Conservation (phyloP, 2,797 vertebrate genomes). For the Pseudochirops corinnae region DNA sequence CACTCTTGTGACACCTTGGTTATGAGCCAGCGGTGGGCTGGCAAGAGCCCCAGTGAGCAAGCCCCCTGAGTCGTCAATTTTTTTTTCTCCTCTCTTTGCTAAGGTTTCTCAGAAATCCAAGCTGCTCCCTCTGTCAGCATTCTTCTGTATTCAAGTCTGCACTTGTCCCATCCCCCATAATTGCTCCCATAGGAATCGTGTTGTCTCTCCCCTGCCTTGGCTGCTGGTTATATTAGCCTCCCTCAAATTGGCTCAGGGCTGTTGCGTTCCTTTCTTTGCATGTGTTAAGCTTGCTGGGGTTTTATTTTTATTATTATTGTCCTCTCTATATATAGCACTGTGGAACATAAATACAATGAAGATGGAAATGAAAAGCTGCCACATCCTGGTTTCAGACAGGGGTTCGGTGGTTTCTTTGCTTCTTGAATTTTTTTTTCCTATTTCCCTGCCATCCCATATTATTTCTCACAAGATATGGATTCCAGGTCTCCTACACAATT, state of each 20-base stretch:
- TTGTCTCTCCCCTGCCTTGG: background rate
- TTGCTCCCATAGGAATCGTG: background rate
- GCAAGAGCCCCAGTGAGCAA: background rate
- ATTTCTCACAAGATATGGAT: background rate
- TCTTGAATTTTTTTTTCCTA: background rate
- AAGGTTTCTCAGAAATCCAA: background rate
- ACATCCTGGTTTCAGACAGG: background rate
- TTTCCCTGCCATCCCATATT: background rate
- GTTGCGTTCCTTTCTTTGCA: background rate
- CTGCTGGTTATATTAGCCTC: background rate
- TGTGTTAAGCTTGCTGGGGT: background rate
- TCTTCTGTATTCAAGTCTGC: background rate
- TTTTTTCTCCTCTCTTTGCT: background rate
- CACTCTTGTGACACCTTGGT: background rate
- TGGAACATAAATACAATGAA: background rate
- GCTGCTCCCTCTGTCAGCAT: background rate
- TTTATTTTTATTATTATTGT: background rate
- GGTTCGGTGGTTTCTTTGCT: background rate
- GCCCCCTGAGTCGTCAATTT: background rate
- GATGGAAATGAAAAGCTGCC: slow-evolving; percentile 4
- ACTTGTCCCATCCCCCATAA: background rate
- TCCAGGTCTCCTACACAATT: background rate
- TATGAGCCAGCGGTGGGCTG: background rate
- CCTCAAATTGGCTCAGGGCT: background rate
- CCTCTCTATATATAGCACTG: slow-evolving; percentile 6